Evolutionary conservation across 2,888 invertebrate species (phyloP).

Genomic region (Epinotia demarniana): DNA sequence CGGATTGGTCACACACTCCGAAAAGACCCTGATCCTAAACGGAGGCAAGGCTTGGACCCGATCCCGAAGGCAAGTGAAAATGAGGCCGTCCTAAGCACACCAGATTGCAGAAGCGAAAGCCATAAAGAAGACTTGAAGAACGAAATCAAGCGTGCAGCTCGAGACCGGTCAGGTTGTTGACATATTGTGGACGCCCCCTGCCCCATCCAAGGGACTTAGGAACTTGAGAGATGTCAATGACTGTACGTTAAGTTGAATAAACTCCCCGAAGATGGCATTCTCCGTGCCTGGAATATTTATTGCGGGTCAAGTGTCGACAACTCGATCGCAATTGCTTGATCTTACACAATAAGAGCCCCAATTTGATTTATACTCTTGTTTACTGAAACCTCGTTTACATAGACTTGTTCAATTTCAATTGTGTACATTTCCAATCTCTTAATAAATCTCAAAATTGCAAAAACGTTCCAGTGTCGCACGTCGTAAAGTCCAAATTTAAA

Average conservation of each 20-base stretch:
- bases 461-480: background rate
- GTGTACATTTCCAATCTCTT: background rate
- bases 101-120: too few relatives aligned
- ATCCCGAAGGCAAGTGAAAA: too few relatives aligned
- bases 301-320: constrained; percentile 33
- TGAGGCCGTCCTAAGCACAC: too few relatives aligned
- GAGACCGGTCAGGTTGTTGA: too few relatives aligned
- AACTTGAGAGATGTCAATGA: too few relatives aligned
- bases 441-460: background rate
- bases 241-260: background rate
- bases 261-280: constrained; percentile 6
- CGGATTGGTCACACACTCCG: too few relatives aligned
- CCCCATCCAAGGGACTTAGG: too few relatives aligned
- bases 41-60: too few relatives aligned
- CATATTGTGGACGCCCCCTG: too few relatives aligned
- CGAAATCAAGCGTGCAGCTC: too few relatives aligned
- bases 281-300: constrained; percentile 29
- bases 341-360: constrained; percentile 37
- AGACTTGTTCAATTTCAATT: constrained; percentile 34
- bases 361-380: constrained; percentile 43
- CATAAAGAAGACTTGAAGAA: too few relatives aligned
- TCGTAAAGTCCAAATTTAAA: background rate
- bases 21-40: too few relatives aligned
- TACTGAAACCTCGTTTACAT: constrained; percentile 33
- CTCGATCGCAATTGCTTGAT: constrained; percentile 38